A percentile compares a stretch with the other conserved stretches of the same genome.
These are phyloP conservation scores for Galaxea fascicularis DNA, from an alignment of 92 coral and sea anemone genomes.

Conservation along the genomic window DNA sequence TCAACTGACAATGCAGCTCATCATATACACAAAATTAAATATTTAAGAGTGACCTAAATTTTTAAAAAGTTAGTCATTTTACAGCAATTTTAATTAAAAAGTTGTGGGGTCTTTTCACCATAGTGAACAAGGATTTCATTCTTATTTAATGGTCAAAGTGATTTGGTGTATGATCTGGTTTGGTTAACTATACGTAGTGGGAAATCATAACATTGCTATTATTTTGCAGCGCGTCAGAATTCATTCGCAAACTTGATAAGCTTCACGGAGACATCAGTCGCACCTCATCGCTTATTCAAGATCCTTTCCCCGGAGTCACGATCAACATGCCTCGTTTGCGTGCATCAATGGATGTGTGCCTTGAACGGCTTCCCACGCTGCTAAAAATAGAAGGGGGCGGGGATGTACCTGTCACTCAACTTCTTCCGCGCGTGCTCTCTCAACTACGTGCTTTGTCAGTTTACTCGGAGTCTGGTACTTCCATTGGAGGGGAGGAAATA, in stretches of 20 bases:
- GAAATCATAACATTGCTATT: neutral
- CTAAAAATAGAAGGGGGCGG: slow-evolving; percentile 75
- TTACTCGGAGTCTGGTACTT: slow-evolving; percentile 83
- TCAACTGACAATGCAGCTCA: too few species aligned
- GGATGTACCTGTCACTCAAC: slow-evolving; percentile 60
- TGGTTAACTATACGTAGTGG: too few species aligned
- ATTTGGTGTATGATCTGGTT: too few species aligned
- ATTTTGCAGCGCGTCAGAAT: slow-evolving; percentile 74
- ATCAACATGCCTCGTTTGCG: slow-evolving; percentile 82
- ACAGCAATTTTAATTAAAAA: too few species aligned
- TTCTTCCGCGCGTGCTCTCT: slow-evolving; percentile 89
- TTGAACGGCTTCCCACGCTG: slow-evolving; percentile 92
- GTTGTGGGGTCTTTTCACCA: too few species aligned
- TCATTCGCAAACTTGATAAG: slow-evolving; percentile 73
- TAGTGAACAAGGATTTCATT: too few species aligned
- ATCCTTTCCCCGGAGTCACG: slow-evolving; percentile 16
- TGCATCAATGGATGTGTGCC: slow-evolving; percentile 85
- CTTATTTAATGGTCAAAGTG: too few species aligned
- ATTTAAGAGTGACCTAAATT: too few species aligned
- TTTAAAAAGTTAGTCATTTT: too few species aligned
- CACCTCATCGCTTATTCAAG: slow-evolving; percentile 31
- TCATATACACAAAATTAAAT: too few species aligned
- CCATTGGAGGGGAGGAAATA: slow-evolving; percentile 62
- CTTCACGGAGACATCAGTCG: slow-evolving; percentile 63
- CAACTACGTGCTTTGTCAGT: slow-evolving; percentile 94